These are phyloP conservation scores for Melitaea cinxia DNA, from an alignment of 1,140 invertebrate species.

Conservation along the genomic window DNA sequence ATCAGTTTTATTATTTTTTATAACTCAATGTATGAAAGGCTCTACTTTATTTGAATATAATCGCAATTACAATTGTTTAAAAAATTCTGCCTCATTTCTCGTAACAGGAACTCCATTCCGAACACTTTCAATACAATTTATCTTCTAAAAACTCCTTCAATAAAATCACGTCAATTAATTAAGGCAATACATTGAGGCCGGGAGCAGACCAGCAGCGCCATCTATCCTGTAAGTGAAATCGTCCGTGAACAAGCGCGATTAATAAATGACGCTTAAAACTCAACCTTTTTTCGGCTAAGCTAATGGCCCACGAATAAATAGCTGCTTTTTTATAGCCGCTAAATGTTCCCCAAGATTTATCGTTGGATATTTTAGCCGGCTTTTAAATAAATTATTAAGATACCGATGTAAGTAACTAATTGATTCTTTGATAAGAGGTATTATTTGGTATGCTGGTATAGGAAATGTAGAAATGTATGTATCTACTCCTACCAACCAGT, in stretches of 20 bases:
- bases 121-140: neutral
- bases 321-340: slow-evolving; percentile 59
- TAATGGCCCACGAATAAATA: slow-evolving; percentile 68
- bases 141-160: slow-evolving; percentile 2
- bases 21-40: too few species aligned
- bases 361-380: slow-evolving; percentile 43
- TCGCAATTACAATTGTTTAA: too few species aligned
- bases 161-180: slow-evolving; percentile 31
- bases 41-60: too few species aligned
- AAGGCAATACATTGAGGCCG: slow-evolving; percentile 19
- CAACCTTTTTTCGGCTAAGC: slow-evolving; percentile 71
- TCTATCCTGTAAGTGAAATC: slow-evolving; percentile 63
- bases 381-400: slow-evolving; percentile 43
- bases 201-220: slow-evolving; percentile 22
- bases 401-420: neutral
- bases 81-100: too few species aligned
- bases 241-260: slow-evolving; percentile 53
- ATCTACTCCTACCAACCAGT: too few species aligned
- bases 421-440: neutral
- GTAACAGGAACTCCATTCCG: neutral
- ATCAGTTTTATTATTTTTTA: too few species aligned
- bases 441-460: too few species aligned
- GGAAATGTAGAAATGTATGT: too few species aligned
- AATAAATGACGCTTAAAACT: slow-evolving; percentile 73
- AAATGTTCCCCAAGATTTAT: slow-evolving; percentile 52